Evolutionary conservation across 1,140 invertebrate genomes (phyloP).

Genomic region (Danaus plexippus): DNA sequence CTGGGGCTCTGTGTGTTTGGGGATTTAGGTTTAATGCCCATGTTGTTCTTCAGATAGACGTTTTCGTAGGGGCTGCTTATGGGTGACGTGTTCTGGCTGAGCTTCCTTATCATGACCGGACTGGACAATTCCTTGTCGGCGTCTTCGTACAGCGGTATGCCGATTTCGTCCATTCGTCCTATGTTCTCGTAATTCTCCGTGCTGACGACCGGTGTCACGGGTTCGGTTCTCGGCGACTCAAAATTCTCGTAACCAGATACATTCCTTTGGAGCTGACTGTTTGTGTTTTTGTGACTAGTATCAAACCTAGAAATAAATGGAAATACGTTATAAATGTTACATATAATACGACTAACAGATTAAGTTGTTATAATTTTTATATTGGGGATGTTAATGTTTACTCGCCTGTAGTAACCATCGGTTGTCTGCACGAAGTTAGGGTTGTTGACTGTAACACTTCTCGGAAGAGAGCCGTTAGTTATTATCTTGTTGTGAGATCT

Average conservation of each 20-base stretch:
- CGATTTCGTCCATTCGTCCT: conserved; percentile 63
- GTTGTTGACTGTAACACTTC: conserved; percentile 77
- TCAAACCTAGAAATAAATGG: conserved; percentile 48
- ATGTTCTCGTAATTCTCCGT: conserved; percentile 57
- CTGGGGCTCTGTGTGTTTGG: conserved; percentile 72
- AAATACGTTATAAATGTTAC: not conserved
- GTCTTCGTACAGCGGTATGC: conserved; percentile 56
- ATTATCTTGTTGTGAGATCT: conserved; percentile 81
- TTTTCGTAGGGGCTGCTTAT: conserved; percentile 73
- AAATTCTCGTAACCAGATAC: conserved; percentile 69
- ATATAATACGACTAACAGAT: not conserved
- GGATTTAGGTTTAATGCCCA: conserved; percentile 67
- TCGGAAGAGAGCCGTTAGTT: conserved; percentile 88
- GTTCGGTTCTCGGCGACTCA: conserved; percentile 33
- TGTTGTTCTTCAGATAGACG: conserved; percentile 55
- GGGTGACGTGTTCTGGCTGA: conserved; percentile 49
- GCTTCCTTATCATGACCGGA: conserved; percentile 63
- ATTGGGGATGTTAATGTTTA: conserved; percentile 27
- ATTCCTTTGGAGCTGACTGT: conserved; percentile 51
- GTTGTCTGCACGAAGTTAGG: conserved; percentile 66
- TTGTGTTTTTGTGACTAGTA: conserved; percentile 56
- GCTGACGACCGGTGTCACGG: conserved; percentile 48
- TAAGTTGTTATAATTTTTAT: conserved; percentile 1
- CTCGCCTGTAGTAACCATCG: conserved; percentile 63
- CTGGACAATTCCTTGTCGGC: conserved; percentile 59